Evolutionary conservation across 2,113 vertebrate species (phyloP).

Genomic region (Ondatra zibethicus): DNA sequence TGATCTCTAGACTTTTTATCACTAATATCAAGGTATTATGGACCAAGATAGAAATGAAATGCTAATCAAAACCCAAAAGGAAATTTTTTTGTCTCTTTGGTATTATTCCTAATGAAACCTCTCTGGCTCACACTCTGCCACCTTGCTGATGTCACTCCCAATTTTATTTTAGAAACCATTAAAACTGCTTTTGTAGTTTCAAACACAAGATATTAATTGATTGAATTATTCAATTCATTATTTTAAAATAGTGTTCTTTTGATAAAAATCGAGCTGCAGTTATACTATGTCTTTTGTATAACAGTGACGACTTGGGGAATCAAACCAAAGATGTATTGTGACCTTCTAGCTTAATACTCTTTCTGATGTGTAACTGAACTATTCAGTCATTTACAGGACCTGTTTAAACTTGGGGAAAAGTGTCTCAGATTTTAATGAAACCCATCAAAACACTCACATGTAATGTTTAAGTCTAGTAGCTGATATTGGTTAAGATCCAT

Average conservation of each 20-base stretch:
- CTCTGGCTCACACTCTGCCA: neutral
- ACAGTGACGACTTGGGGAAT: neutral
- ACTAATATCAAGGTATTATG: neutral
- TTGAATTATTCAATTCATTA: neutral
- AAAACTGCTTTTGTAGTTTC: neutral
- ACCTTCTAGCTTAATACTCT: neutral
- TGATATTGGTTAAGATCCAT: neutral
- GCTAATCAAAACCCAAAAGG: neutral
- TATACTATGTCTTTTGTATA: neutral
- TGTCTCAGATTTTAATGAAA: constrained; percentile 12
- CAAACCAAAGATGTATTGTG: neutral
- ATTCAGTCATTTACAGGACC: neutral
- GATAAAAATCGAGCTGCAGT: neutral
- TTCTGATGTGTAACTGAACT: neutral
- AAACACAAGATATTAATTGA: neutral
- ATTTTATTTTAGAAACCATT: neutral
- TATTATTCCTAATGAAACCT: constrained; percentile 1
- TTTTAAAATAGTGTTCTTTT: neutral
- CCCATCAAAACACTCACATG: neutral
- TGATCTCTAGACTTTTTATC: neutral
- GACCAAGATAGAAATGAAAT: neutral
- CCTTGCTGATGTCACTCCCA: neutral
- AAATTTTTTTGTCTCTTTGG: neutral
- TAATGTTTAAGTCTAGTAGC: neutral
- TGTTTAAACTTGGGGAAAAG: neutral